Conservation (phyloP, 2,888 invertebrate genomes). For the Morinoia aosen region DNA sequence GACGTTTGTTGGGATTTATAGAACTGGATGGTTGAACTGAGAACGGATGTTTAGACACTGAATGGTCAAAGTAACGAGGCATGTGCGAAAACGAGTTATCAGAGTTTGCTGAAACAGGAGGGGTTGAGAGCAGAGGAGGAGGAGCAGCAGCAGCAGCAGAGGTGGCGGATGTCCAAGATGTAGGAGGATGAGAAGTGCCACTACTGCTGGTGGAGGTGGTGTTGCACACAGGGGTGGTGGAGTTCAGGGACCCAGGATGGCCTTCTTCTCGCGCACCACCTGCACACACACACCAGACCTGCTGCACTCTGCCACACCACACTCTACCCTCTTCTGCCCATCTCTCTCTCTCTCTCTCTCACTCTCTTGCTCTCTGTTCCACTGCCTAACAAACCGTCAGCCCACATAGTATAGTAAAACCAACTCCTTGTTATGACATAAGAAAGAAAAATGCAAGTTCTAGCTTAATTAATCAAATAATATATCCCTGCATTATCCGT, state of each 20-base stretch:
- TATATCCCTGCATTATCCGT: not conserved
- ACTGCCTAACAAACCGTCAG: not conserved
- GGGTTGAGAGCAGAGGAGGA: constrained; percentile 32
- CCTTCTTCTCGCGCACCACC: constrained; percentile 39
- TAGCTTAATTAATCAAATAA: not conserved
- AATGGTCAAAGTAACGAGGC: not conserved
- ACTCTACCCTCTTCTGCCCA: not conserved
- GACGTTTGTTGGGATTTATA: not conserved
- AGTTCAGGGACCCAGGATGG: constrained; percentile 7
- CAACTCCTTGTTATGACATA: not conserved
- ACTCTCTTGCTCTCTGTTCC: not conserved
- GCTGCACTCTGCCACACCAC: constrained; percentile 24
- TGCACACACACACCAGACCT: constrained; percentile 32
- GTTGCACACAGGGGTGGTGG: constrained; percentile 21
- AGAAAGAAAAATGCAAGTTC: not conserved
- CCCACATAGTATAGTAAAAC: not conserved
- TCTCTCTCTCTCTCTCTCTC: not conserved
- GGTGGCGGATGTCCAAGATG: constrained; percentile 10
- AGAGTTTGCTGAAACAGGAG: not conserved
- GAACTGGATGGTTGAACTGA: not conserved
- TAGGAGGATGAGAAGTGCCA: not conserved
- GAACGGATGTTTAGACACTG: not conserved
- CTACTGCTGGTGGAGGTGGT: not conserved
- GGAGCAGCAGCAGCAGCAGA: constrained; percentile 18
- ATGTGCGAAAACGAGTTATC: not conserved